Percentiles rank a stretch among this genome's conserved stretches.
Evolutionary conservation across 2,888 invertebrate genomes (phyloP).

Genomic region (Crioceris asparagi): DNA sequence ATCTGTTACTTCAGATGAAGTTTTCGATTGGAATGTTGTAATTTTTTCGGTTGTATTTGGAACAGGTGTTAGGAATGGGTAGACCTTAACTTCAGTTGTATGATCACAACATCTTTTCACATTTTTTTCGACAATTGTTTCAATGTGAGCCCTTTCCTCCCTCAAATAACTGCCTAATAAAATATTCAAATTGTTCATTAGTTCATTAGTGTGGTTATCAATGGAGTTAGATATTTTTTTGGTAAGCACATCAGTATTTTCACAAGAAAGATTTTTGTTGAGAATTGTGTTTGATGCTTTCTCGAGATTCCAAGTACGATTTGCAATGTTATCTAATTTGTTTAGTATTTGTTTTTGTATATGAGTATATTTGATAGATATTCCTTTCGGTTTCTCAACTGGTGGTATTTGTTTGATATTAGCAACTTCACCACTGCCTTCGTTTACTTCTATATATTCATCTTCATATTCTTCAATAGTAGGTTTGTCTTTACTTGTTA

Average conservation of each 20-base stretch:
- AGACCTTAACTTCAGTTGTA: too few species aligned
- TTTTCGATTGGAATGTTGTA: background rate
- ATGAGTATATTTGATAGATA: too few species aligned
- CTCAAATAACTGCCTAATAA: conserved; percentile 15
- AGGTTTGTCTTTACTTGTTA: conserved; percentile 23
- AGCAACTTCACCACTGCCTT: conserved; percentile 19
- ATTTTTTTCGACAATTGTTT: too few species aligned
- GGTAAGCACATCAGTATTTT: too few species aligned
- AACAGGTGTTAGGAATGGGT: background rate
- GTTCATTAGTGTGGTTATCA: conserved; percentile 5
- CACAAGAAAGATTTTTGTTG: too few species aligned
- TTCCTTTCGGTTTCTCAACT: too few species aligned
- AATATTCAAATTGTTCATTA: conserved; percentile 9
- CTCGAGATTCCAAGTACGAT: too few species aligned
- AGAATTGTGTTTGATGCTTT: too few species aligned
- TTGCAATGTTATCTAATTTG: too few species aligned
- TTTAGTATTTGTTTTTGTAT: too few species aligned
- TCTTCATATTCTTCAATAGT: conserved; percentile 23
- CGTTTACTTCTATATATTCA: conserved; percentile 19
- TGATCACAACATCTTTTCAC: conserved; percentile 4
- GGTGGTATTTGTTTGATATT: too few species aligned
- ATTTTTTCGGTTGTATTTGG: background rate
- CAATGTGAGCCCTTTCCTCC: conserved; percentile 14
- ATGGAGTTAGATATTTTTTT: conserved; percentile 3
- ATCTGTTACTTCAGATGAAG: too few species aligned